Evolutionary conservation across 2,888 invertebrate species (phyloP).

Genomic region (Limulus polyphemus): DNA sequence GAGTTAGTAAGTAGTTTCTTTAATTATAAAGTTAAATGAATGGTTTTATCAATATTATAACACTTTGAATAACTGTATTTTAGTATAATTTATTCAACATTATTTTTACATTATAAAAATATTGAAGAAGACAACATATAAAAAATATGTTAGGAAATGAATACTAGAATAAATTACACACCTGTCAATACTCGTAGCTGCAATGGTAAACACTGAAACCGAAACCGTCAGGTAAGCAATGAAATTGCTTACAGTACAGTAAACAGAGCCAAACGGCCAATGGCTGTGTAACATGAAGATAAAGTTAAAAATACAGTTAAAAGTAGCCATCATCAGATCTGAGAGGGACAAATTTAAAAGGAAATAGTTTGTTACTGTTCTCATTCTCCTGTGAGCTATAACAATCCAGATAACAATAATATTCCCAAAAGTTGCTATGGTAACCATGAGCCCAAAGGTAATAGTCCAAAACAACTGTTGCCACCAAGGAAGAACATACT

Average conservation of each 20-base stretch:
- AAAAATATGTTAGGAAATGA: too few relatives aligned
- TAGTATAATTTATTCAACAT: too few relatives aligned
- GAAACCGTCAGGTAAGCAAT: conserved; percentile 24
- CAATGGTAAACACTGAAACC: conserved; percentile 27
- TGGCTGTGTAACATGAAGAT: conserved; percentile 26
- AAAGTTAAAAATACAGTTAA: conserved; percentile 26
- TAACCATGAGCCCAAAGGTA: conserved; percentile 62
- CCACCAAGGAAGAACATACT: conserved; percentile 42
- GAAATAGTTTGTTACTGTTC: conserved; percentile 27
- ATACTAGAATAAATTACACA: conserved; percentile 7
- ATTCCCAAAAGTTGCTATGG: conserved; percentile 71
- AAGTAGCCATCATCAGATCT: conserved; percentile 24
- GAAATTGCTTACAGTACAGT: conserved; percentile 25
- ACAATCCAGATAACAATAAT: conserved; percentile 89
- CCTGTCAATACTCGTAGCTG: conserved; percentile 26
- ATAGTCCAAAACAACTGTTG: conserved; percentile 58
- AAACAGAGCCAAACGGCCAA: conserved; percentile 26
- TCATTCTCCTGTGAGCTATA: conserved; percentile 29
- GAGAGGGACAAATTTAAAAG: conserved; percentile 26
- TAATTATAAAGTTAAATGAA: too few relatives aligned
- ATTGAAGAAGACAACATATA: too few relatives aligned
- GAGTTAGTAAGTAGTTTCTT: too few relatives aligned
- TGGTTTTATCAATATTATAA: too few relatives aligned
- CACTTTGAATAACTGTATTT: too few relatives aligned
- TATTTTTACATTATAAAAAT: too few relatives aligned